Base-by-base conservation (phyloP, 2,888 invertebrate species). In the Hirtodrosophila alboralis region DNA sequence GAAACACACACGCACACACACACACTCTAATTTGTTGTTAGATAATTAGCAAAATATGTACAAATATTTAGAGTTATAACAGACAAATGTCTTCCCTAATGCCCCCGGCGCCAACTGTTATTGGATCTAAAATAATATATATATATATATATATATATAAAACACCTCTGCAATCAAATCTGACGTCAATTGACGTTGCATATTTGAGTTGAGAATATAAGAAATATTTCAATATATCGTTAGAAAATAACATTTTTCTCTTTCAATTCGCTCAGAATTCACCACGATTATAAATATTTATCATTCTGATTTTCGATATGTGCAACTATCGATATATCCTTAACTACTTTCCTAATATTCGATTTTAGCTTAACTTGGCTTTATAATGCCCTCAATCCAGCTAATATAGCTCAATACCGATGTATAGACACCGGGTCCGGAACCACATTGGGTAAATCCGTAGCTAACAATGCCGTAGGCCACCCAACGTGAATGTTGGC, bases 361-460 rank as follows among this genome's bases (percentile, higher is more conserved):
- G 23, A 7, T 2, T 23, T 7, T 23, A 6, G 10, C 6, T 28
- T 13, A 76, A 47, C 14, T 10, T n/a, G 40, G 10, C 54, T 69
- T 72, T 2, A 52, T 67, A 18, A 86, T 77, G 38, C 71, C 59
- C 26, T 70, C 73, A 74, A 95, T 94, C 95, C 95, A 95, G 61
- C 93, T 91, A 0, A 91, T 61, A 21, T 69, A 69, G 61, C 69
- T 66, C 33, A 72, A 10, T 2, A 69, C 69, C 3, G 69, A 69
- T 1, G 94, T 94, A 77, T 95, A 95, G 0, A 95, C 93, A 21
- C 93, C 94, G 0, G 95, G 94, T 88, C 92, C 93, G n/a, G 92
- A 92, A 0, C 94, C 95, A 52, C 93, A 94, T 1, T 93, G 92
- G 0, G 92, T 92, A 36, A 92, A 91, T 0, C 95, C 95, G 52